Conservation (phyloP, 1,140 invertebrate species). For the Muscidifurax raptorellus region DNA sequence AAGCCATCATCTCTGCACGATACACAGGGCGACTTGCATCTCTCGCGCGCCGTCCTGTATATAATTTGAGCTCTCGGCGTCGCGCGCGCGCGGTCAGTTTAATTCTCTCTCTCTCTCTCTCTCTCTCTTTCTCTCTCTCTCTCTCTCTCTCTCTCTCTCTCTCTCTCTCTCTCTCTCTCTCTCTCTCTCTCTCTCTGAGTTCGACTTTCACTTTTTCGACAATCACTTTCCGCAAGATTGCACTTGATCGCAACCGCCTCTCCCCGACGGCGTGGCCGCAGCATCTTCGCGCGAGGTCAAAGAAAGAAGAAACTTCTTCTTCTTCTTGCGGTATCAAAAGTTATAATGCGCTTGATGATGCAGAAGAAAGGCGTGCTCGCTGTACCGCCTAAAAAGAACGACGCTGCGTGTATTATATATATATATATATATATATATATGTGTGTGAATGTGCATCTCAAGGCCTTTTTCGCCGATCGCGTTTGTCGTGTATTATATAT, state of each 20-base stretch:
- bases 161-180: slow-evolving; percentile 19
- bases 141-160: slow-evolving; percentile 29
- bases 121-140: slow-evolving; percentile 29
- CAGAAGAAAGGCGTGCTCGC: slow-evolving; percentile 19
- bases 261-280: neutral
- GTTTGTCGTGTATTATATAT: neutral
- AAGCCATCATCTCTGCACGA: slow-evolving; percentile 39
- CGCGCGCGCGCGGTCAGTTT: slow-evolving; percentile 20
- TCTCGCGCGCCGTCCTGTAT: neutral
- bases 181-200: neutral
- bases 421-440: no score
- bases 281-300: slow-evolving; percentile 47
- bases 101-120: slow-evolving; percentile 41
- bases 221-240: slow-evolving; percentile 54
- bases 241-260: slow-evolving; percentile 30
- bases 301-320: slow-evolving; percentile 36
- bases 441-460: neutral
- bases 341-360: neutral
- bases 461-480: neutral
- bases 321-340: no score
- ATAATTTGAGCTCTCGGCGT: slow-evolving; percentile 26
- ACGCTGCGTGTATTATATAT: no score
- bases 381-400: slow-evolving; percentile 5
- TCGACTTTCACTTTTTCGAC: slow-evolving; percentile 54
- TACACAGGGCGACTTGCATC: no score